A percentile compares a stretch with the other conserved stretches of the same genome.
Conservation (phyloP, 37 sponge, comb jelly and placozoan species). For the Theonella swinhoei region DNA sequence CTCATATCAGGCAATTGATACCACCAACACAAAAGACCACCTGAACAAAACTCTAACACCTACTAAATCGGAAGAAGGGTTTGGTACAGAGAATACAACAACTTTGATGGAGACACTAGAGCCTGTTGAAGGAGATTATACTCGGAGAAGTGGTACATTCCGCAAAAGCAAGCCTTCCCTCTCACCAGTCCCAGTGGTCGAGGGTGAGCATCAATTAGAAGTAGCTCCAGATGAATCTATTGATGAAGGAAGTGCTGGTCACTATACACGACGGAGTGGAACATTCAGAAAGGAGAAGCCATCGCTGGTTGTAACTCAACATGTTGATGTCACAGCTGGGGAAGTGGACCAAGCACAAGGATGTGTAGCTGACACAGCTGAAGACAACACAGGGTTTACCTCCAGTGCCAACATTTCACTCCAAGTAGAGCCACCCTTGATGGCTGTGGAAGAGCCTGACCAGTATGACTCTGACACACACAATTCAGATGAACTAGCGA, state of each 20-base stretch:
- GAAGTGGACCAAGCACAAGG: no score
- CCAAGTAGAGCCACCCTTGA: background rate
- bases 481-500: background rate
- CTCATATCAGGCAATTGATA: background rate
- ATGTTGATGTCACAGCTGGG: background rate
- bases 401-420: background rate
- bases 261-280: conserved; percentile 2
- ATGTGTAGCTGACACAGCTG: background rate
- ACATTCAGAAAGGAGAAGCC: conserved; percentile 25
- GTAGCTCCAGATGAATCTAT: background rate
- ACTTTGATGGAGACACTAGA: no score
- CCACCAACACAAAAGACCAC: background rate
- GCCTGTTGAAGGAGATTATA: background rate
- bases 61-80: no score
- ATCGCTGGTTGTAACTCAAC: background rate
- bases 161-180: conserved; percentile 4
- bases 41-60: background rate
- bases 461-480: background rate
- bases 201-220: background rate
- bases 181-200: background rate
- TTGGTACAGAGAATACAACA: no score
- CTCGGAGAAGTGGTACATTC: conserved; percentile 13
- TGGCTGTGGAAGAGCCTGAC: background rate
- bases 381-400: background rate
- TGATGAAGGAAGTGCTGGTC: background rate